A percentile compares a stretch with the other conserved stretches of the same genome.
These are phyloP conservation scores for Saccostrea echinata DNA, from an alignment of 1,140 invertebrate genomes.

Conservation along the genomic window DNA sequence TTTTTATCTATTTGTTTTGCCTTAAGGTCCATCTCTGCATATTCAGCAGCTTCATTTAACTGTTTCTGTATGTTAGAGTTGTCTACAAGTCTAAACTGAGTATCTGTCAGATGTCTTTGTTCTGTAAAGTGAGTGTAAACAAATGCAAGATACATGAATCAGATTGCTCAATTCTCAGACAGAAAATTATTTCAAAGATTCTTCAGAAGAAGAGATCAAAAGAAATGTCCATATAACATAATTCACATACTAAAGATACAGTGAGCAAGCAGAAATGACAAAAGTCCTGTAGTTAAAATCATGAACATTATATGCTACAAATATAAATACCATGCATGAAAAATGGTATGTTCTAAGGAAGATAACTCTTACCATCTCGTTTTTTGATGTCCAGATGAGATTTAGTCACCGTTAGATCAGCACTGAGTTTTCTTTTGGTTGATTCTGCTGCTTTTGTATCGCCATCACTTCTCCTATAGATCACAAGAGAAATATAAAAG, in stretches of 20 bases:
- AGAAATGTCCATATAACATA: too few relatives aligned
- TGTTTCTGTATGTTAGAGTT: constrained; percentile 74
- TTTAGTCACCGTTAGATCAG: constrained; percentile 72
- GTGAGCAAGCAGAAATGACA: too few relatives aligned
- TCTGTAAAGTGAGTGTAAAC: constrained; percentile 59
- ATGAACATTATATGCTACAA: too few relatives aligned
- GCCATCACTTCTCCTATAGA: constrained; percentile 74
- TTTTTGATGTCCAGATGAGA: constrained; percentile 77
- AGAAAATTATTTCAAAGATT: too few relatives aligned
- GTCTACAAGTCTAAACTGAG: constrained; percentile 72
- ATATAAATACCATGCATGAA: too few relatives aligned
- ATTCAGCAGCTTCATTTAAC: constrained; percentile 74
- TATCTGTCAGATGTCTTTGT: constrained; percentile 73
- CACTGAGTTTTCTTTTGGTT: constrained; percentile 74
- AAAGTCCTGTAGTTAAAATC: too few relatives aligned
- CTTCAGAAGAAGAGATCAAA: too few relatives aligned
- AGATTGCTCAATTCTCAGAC: too few relatives aligned
- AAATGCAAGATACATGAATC: too few relatives aligned
- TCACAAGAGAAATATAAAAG: neutral
- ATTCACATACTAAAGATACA: too few relatives aligned
- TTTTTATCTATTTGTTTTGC: constrained; percentile 76
- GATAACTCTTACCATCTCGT: constrained; percentile 72
- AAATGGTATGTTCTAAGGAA: neutral
- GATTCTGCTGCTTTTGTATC: constrained; percentile 75
- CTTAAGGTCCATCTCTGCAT: constrained; percentile 75